These are phyloP conservation scores for Equus quagga DNA, from an alignment of 2,113 vertebrate genomes.

Conservation along the genomic window DNA sequence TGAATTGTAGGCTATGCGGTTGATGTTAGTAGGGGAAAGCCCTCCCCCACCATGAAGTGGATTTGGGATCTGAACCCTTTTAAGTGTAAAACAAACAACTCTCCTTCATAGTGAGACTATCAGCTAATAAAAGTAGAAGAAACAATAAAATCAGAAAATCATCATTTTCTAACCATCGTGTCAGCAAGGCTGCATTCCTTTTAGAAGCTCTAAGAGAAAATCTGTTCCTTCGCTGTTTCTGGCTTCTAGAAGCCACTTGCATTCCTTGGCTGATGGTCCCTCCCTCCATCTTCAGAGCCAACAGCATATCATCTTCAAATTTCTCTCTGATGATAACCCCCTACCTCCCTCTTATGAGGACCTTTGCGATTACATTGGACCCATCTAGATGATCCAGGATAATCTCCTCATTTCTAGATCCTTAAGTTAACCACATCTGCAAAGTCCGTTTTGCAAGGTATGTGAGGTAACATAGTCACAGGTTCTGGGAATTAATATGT, in stretches of 20 bases:
- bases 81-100: not conserved
- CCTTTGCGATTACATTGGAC: not conserved
- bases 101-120: not conserved
- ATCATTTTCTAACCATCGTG: not conserved
- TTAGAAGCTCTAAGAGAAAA: too few relatives aligned
- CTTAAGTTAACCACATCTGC: not conserved
- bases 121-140: not conserved
- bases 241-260: too few relatives aligned
- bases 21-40: not conserved
- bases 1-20: not conserved
- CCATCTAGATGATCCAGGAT: too few relatives aligned
- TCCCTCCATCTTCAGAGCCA: not conserved
- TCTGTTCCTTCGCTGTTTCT: not conserved
- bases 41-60: not conserved
- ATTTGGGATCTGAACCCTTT: not conserved
- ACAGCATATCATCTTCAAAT: not conserved
- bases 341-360: not conserved
- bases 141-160: not conserved
- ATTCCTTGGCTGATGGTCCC: not conserved
- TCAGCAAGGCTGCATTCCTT: not conserved
- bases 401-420: not conserved
- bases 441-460: not conserved
- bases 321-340: too few relatives aligned
- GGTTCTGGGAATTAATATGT: not conserved
- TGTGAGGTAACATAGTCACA: too few relatives aligned